phyloP scores from a whole-genome alignment of 23 tunicate species.

The Botrylloides violaceus region DNA sequence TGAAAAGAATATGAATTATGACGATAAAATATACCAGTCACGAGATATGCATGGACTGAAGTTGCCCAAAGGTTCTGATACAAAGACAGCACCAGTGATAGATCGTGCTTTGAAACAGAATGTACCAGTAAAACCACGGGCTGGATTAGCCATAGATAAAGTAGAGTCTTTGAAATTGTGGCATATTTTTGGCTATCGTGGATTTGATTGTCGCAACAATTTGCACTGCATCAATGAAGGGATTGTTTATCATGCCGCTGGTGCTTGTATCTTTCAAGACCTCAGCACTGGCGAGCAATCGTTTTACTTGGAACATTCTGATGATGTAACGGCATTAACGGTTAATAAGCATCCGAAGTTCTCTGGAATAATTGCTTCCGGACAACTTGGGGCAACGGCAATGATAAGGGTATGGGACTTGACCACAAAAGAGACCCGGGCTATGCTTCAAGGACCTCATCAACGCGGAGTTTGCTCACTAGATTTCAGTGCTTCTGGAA shows the following conservation, averaged over 20 bases:
- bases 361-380: slow-evolving; percentile 76
- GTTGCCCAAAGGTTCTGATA: background rate
- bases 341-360: slow-evolving; percentile 92
- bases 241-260: slow-evolving; percentile 95
- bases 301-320: slow-evolving; percentile 91
- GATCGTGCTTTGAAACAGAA: slow-evolving; percentile 24
- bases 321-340: slow-evolving; percentile 75
- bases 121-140: background rate
- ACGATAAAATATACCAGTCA: slow-evolving; percentile 46
- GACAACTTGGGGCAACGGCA: slow-evolving; percentile 74
- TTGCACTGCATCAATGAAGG: slow-evolving; percentile 63
- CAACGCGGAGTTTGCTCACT: slow-evolving; percentile 69
- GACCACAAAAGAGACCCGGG: slow-evolving; percentile 39
- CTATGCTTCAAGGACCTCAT: slow-evolving; percentile 74
- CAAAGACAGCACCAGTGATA: slow-evolving; percentile 2
- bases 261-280: slow-evolving; percentile 90
- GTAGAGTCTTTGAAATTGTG: slow-evolving; percentile 57
- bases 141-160: slow-evolving; percentile 17
- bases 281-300: slow-evolving; percentile 47
- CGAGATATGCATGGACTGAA: slow-evolving; percentile 19
- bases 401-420: slow-evolving; percentile 93
- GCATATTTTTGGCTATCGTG: slow-evolving; percentile 97
- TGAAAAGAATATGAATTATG: slow-evolving; percentile 86
- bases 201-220: slow-evolving; percentile 95
- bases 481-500: slow-evolving; percentile 82